A percentile compares a stretch with the other conserved stretches of the same genome.
Evolutionary conservation across 2,888 invertebrate species (phyloP).

Genomic region (Malachius bipustulatus): DNA sequence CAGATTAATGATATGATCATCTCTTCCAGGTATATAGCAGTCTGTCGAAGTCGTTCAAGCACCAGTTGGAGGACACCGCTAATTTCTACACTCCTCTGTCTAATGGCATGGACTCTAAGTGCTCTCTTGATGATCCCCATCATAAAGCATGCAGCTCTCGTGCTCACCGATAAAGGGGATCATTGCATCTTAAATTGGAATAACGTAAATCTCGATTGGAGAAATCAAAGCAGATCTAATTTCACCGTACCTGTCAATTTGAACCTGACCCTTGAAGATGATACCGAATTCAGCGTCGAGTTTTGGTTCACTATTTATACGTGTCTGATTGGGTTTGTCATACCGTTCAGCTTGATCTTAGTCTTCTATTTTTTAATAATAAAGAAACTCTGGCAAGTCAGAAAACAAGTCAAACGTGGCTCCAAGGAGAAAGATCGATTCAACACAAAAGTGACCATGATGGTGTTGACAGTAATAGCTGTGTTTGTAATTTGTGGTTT

Average conservation of each 20-base stretch:
- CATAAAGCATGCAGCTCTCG: slow-evolving; percentile 61
- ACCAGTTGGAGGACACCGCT: slow-evolving; percentile 76
- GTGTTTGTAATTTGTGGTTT: slow-evolving; percentile 88
- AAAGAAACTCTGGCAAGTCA: slow-evolving; percentile 74
- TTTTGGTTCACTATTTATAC: slow-evolving; percentile 79
- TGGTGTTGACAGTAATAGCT: slow-evolving; percentile 82
- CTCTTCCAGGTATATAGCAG: slow-evolving; percentile 84
- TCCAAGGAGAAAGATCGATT: slow-evolving; percentile 86
- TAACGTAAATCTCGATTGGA: too few species aligned
- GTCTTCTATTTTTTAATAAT: slow-evolving; percentile 84
- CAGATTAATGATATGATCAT: too few species aligned
- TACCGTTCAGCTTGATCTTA: slow-evolving; percentile 72
- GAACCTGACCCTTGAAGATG: background rate
- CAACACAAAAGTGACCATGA: slow-evolving; percentile 81
- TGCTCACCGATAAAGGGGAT: slow-evolving; percentile 18
- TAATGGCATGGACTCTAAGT: slow-evolving; percentile 76
- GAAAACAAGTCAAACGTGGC: slow-evolving; percentile 79
- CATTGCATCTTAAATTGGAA: slow-evolving; percentile 33
- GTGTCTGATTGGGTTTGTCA: slow-evolving; percentile 75
- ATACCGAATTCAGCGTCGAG: slow-evolving; percentile 23
- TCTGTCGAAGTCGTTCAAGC: slow-evolving; percentile 85
- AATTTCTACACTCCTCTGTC: slow-evolving; percentile 74
- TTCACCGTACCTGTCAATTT: background rate
- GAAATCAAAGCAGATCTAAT: background rate
- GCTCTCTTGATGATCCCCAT: slow-evolving; percentile 82